Percentiles rank a stretch among this genome's conserved stretches.
Conservation (phyloP, 2,797 vertebrate species). For the Rhabdomys pumilio region DNA sequence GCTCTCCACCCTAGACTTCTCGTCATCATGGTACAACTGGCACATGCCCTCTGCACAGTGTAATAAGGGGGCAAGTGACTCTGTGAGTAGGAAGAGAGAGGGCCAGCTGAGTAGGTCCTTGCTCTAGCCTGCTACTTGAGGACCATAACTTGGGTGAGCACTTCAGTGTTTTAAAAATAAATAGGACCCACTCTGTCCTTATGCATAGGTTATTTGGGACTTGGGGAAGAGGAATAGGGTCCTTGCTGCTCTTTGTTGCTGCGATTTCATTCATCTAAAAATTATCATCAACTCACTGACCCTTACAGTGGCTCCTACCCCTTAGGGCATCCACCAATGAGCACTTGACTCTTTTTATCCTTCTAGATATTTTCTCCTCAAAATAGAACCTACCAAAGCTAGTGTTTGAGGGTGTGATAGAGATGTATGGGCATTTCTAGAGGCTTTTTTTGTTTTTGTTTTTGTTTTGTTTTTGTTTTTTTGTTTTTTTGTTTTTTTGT, state of each 20-base stretch:
- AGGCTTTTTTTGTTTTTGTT: neutral
- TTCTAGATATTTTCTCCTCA: neutral
- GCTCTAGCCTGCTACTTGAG: neutral
- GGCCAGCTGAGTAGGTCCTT: neutral
- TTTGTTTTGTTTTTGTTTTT: too few species aligned
- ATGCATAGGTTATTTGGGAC: rapidly evolving
- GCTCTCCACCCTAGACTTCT: neutral
- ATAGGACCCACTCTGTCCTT: rapidly evolving
- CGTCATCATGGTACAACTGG: rapidly evolving
- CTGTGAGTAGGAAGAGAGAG: neutral
- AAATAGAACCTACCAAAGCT: neutral
- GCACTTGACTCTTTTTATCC: neutral
- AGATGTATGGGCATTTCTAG: neutral
- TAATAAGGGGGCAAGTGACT: neutral
- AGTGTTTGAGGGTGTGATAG: neutral
- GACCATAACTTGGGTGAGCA: neutral
- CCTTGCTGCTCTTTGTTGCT: neutral
- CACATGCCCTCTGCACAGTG: rapidly evolving
- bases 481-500: too few species aligned
- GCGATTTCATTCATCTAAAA: neutral
- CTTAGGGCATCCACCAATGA: rapidly evolving
- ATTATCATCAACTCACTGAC: neutral
- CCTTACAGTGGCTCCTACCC: neutral
- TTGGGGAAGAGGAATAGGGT: too few species aligned
- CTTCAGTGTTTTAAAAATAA: neutral